Evolutionary conservation across 1,140 invertebrate species (phyloP).

Genomic region (Drosophila hydei): DNA sequence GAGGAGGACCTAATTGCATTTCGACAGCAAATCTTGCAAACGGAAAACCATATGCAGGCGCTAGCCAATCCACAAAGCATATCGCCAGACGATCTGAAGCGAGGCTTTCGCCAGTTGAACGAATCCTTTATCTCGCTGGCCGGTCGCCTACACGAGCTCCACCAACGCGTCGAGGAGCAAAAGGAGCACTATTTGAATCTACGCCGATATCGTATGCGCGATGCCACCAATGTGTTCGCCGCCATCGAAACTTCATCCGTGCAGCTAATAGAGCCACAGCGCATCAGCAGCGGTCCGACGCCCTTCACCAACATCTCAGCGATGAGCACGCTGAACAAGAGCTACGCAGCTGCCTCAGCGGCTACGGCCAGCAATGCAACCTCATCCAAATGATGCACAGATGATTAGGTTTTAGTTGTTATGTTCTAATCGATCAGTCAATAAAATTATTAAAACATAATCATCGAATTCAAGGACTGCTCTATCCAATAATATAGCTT

Average conservation of each 20-base stretch:
- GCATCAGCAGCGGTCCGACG: constrained; percentile 85
- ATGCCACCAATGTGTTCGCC: constrained; percentile 91
- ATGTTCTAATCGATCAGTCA: constrained; percentile 7
- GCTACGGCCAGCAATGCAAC: constrained; percentile 48
- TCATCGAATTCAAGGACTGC: no score
- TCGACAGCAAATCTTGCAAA: constrained; percentile 89
- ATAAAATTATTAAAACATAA: constrained; percentile 26
- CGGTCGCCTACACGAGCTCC: constrained; percentile 91
- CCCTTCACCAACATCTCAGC: constrained; percentile 85
- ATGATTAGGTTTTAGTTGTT: constrained; percentile 25
- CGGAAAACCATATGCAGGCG: constrained; percentile 89
- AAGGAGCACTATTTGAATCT: constrained; percentile 93
- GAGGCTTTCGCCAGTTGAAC: constrained; percentile 91
- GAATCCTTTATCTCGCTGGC: constrained; percentile 94
- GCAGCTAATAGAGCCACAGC: constrained; percentile 59
- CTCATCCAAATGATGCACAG: constrained; percentile 35
- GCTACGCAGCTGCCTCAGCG: constrained; percentile 48
- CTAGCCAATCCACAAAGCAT: constrained; percentile 87
- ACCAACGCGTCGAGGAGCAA: constrained; percentile 89
- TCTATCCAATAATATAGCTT: no score
- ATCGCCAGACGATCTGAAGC: constrained; percentile 87
- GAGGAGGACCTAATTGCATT: constrained; percentile 89
- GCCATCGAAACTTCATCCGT: constrained; percentile 65
- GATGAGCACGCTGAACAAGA: constrained; percentile 72
- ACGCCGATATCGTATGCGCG: constrained; percentile 90